These are phyloP conservation scores for Sesamia inferens DNA, from an alignment of 2,888 invertebrate genomes.

Conservation along the genomic window DNA sequence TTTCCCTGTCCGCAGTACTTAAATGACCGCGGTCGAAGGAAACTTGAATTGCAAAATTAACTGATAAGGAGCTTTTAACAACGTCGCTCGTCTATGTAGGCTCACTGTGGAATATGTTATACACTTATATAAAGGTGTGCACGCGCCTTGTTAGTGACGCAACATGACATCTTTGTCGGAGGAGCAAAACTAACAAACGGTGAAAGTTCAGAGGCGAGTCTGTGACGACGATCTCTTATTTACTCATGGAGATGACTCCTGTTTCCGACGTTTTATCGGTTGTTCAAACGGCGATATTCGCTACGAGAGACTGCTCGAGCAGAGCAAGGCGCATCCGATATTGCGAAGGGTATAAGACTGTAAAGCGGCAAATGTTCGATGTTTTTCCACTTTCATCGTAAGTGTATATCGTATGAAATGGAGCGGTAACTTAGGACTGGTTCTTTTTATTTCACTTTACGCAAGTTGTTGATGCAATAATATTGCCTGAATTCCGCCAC, in stretches of 20 bases:
- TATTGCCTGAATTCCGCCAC: constrained; percentile 81
- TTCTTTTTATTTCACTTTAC: constrained; percentile 81
- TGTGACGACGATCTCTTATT: constrained; percentile 51
- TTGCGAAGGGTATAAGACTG: constrained; percentile 59
- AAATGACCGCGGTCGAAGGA: constrained; percentile 34
- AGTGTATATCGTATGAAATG: constrained; percentile 78
- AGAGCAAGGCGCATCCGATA: constrained; percentile 43
- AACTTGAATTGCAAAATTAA: constrained; percentile 42
- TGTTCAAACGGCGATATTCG: constrained; percentile 51
- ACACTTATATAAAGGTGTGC: constrained; percentile 70
- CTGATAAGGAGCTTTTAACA: constrained; percentile 25
- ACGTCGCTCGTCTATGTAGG: constrained; percentile 31
- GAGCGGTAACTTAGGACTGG: constrained; percentile 83
- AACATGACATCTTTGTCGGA: constrained; percentile 78
- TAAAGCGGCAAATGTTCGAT: constrained; percentile 56
- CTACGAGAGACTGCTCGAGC: constrained; percentile 15
- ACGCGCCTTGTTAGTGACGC: constrained; percentile 74
- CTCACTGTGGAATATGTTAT: constrained; percentile 50
- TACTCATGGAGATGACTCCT: constrained; percentile 49
- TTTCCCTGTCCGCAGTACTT: constrained; percentile 11
- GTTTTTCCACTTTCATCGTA: constrained; percentile 73
- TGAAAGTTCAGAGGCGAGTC: constrained; percentile 81
- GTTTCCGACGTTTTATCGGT: constrained; percentile 51
- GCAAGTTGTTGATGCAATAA: constrained; percentile 84
- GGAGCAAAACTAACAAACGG: constrained; percentile 81